Conservation (phyloP, 2,888 invertebrate genomes). For the Melanargia galathea region DNA sequence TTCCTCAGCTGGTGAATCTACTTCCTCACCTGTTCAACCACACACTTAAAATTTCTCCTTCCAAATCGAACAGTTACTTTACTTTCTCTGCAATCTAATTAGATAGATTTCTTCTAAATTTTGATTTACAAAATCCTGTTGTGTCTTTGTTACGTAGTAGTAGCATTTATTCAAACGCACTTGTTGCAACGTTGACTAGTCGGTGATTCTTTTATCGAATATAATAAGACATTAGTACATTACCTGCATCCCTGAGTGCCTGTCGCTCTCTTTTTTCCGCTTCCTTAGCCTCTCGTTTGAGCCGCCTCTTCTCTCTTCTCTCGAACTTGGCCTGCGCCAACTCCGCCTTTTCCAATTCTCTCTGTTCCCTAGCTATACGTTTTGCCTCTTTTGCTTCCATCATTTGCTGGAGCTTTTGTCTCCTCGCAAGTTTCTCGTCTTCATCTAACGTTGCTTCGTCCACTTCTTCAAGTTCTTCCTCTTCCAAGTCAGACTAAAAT, state of each 20-base stretch:
- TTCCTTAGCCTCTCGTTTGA: conserved; percentile 63
- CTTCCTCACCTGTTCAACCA: conserved; percentile 57
- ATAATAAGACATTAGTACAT: background rate
- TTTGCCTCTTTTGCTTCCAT: conserved; percentile 54
- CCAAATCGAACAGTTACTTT: too few relatives aligned
- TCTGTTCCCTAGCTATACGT: conserved; percentile 57
- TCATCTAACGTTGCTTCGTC: conserved; percentile 70
- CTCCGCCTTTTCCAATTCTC: conserved; percentile 56
- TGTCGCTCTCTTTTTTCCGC: conserved; percentile 60
- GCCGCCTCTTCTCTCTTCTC: conserved; percentile 59
- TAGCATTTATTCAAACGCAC: too few relatives aligned
- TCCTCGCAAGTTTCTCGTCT: conserved; percentile 65
- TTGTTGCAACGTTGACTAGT: too few relatives aligned
- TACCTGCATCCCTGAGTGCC: conserved; percentile 61
- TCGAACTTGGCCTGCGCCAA: conserved; percentile 58
- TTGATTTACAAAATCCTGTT: too few relatives aligned
- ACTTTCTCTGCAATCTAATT: too few relatives aligned
- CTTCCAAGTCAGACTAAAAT: conserved; percentile 56
- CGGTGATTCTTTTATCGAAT: too few relatives aligned
- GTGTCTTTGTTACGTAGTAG: too few relatives aligned
- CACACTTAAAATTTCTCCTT: too few relatives aligned
- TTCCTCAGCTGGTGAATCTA: conserved; percentile 68
- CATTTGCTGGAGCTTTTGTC: conserved; percentile 54
- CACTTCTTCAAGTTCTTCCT: conserved; percentile 67
- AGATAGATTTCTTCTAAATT: too few relatives aligned